phyloP scores from a whole-genome alignment of 2,888 invertebrate genomes.

The Andrena hattorfiana region DNA sequence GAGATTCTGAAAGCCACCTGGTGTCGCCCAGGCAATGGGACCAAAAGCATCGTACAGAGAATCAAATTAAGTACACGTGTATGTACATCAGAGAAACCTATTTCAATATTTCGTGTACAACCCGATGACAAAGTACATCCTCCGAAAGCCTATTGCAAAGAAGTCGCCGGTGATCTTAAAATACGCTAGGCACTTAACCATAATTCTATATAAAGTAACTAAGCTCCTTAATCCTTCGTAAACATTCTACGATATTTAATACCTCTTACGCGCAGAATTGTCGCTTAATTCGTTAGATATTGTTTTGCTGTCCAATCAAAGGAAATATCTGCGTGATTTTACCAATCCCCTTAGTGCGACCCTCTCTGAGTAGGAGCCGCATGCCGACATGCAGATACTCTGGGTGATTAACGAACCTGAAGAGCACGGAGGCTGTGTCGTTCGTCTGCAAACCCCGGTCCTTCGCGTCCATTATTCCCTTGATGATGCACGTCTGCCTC shows the following conservation, averaged over 20 bases:
- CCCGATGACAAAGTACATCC: not conserved
- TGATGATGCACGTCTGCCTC: conserved; percentile 96
- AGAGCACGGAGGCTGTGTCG: conserved; percentile 93
- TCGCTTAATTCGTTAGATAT: conserved; percentile 40
- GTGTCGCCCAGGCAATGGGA: not conserved
- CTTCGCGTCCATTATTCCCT: conserved; percentile 89
- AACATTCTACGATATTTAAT: conserved; percentile 28
- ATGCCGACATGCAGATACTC: conserved; percentile 94
- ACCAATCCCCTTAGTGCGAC: conserved; percentile 94
- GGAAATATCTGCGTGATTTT: conserved; percentile 92
- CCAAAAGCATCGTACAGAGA: conserved; percentile 2
- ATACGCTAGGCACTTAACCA: conserved; percentile 15
- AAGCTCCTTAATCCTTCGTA: conserved; percentile 14
- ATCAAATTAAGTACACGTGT: conserved; percentile 6
- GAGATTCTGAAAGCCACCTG: not conserved
- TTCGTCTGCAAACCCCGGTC: conserved; percentile 91
- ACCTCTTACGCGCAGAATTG: conserved; percentile 43
- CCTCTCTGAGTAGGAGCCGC: conserved; percentile 93
- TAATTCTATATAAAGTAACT: conserved; percentile 23
- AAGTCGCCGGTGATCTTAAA: conserved; percentile 5
- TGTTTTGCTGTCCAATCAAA: conserved; percentile 66
- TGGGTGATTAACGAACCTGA: conserved; percentile 95
- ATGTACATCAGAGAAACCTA: not conserved
- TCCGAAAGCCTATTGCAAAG: conserved; percentile 5
- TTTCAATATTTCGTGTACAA: conserved; percentile 6